These are phyloP conservation scores for Linnaemya vulpina DNA, from an alignment of 2,888 invertebrate genomes.

Conservation along the genomic window DNA sequence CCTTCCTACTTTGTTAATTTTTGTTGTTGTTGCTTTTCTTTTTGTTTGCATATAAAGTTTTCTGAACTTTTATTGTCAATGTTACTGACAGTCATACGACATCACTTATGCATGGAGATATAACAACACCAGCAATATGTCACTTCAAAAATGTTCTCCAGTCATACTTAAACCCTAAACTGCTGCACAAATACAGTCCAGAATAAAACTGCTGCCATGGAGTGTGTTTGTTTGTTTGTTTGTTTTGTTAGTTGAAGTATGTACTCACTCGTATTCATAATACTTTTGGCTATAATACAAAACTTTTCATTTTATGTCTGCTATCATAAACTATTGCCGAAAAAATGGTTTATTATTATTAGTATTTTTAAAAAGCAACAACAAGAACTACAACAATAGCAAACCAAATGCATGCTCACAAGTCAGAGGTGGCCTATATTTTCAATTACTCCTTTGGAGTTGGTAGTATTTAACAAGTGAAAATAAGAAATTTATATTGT, in stretches of 20 bases:
- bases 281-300: slow-evolving; percentile 59
- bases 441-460: background rate
- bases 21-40: slow-evolving; percentile 18
- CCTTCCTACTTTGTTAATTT: slow-evolving; percentile 26
- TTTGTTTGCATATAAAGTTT: slow-evolving; percentile 48
- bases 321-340: slow-evolving; percentile 58
- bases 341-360: slow-evolving; percentile 32
- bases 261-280: slow-evolving; percentile 53
- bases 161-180: slow-evolving; percentile 61
- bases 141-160: slow-evolving; percentile 55
- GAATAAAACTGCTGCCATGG: slow-evolving; percentile 30
- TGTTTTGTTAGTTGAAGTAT: slow-evolving; percentile 34
- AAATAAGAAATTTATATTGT: too few species aligned
- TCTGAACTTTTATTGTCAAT: slow-evolving; percentile 61
- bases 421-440: slow-evolving; percentile 18
- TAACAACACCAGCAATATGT: slow-evolving; percentile 49
- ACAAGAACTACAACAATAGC: slow-evolving; percentile 30
- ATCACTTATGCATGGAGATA: slow-evolving; percentile 42
- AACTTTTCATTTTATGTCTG: slow-evolving; percentile 58
- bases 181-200: slow-evolving; percentile 37
- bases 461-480: too few species aligned
- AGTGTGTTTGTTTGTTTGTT: slow-evolving; percentile 37
- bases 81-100: slow-evolving; percentile 65
- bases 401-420: background rate
- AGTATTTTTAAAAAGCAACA: slow-evolving; percentile 7